phyloP scores from a whole-genome alignment of 2,888 invertebrate genomes.

The Axea sp. region DNA sequence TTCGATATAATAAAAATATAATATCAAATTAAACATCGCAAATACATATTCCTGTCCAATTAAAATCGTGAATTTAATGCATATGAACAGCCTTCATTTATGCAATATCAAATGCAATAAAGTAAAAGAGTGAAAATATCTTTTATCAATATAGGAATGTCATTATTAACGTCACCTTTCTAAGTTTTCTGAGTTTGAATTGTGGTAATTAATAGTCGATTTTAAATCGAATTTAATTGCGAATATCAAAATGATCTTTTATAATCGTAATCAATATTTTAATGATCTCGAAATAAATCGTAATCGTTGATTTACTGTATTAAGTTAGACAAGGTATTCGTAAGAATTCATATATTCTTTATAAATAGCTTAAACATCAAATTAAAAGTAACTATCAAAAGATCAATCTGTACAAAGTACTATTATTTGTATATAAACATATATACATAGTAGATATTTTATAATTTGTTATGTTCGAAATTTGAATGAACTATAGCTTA shows the following conservation, averaged over 20 bases:
- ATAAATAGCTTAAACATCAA: slow-evolving; percentile 40
- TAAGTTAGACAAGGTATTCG: too few relatives aligned
- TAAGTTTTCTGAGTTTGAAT: too few relatives aligned
- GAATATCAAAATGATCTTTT: background rate
- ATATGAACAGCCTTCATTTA: slow-evolving; percentile 39
- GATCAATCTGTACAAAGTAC: slow-evolving; percentile 42
- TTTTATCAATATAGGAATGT: too few relatives aligned
- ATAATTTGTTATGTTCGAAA: slow-evolving; percentile 43
- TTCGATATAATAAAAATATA: slow-evolving; percentile 40
- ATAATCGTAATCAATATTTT: slow-evolving; percentile 13
- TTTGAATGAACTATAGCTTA: slow-evolving; percentile 29
- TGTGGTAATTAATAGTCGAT: too few relatives aligned
- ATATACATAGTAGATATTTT: slow-evolving; percentile 38
- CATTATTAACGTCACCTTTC: too few relatives aligned
- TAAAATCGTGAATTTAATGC: slow-evolving; percentile 17
- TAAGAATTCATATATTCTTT: slow-evolving; percentile 42
- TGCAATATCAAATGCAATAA: slow-evolving; percentile 37
- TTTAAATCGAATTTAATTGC: background rate
- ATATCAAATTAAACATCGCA: slow-evolving; percentile 14
- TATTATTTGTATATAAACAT: slow-evolving; percentile 46
- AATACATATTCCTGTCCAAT: slow-evolving; percentile 38
- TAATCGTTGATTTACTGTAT: slow-evolving; percentile 17
- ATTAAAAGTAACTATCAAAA: slow-evolving; percentile 15
- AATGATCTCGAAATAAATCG: slow-evolving; percentile 31
- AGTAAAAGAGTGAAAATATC: too few relatives aligned